phyloP scores from a whole-genome alignment of 2,113 vertebrate genomes.

The Indicator maculatus region DNA sequence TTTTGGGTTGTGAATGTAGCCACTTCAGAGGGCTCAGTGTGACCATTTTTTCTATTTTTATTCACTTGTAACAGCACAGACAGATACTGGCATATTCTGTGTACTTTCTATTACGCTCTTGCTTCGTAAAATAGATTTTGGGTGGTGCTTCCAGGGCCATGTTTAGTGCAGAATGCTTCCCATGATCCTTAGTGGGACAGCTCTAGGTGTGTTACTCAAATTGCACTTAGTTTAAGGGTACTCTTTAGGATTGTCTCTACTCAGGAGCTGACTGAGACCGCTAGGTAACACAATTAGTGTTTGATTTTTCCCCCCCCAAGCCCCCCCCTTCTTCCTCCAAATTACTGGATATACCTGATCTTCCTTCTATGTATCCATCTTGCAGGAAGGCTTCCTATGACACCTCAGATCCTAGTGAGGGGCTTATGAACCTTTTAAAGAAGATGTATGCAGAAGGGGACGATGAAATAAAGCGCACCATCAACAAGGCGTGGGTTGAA shows the following conservation, averaged over 20 bases:
- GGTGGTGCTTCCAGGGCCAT: neutral
- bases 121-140: neutral
- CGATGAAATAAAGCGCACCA: constrained; percentile 96
- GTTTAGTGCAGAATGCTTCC: neutral
- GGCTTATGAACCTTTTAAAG: constrained; percentile 94
- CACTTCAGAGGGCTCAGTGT: neutral
- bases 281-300: too few species aligned
- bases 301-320: neutral
- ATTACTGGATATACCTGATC: neutral
- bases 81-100: neutral
- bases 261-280: neutral
- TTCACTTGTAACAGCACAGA: neutral
- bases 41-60: neutral
- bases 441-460: constrained; percentile 97
- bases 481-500: constrained; percentile 98
- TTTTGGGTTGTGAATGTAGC: neutral
- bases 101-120: neutral
- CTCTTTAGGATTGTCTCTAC: neutral
- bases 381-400: constrained; percentile 88
- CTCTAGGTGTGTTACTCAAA: neutral
- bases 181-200: neutral
- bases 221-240: neutral
- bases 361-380: neutral
- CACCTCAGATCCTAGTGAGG: constrained; percentile 89
- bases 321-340: neutral